These are phyloP conservation scores for Sebastes trivittatus DNA, from an alignment of 2,797 vertebrate species.

Conservation along the genomic window DNA sequence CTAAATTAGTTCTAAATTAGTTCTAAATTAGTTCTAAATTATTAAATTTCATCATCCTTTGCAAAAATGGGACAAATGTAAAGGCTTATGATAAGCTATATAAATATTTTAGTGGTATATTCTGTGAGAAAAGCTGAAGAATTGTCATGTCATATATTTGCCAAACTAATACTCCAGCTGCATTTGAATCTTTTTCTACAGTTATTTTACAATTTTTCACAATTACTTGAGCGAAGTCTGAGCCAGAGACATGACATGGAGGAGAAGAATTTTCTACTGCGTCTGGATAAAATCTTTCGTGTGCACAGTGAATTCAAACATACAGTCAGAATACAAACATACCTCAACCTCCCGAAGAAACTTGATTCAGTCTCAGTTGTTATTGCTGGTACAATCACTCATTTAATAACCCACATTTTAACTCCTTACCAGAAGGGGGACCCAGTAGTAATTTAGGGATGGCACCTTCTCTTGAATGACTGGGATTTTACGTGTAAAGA, in stretches of 20 bases:
- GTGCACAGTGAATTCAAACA: neutral
- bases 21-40: neutral
- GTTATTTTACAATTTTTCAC: neutral
- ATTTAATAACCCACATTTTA: neutral
- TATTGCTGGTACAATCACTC: neutral
- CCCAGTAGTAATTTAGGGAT: conserved; percentile 93
- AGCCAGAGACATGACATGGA: neutral
- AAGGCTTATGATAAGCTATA: neutral
- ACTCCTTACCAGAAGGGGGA: conserved; percentile 92
- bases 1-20: neutral
- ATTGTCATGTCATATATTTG: neutral
- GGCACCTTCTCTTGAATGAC: conserved; percentile 86
- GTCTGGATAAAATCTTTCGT: neutral
- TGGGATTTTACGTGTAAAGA: conserved; percentile 91
- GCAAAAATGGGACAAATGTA: neutral
- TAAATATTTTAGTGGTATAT: neutral
- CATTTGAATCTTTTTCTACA: neutral
- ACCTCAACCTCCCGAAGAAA: neutral
- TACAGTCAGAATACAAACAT: neutral
- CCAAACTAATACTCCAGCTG: neutral
- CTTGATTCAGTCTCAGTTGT: neutral
- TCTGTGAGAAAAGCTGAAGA: neutral
- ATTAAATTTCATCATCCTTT: neutral
- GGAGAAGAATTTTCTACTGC: neutral
- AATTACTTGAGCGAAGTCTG: neutral